Evolutionary conservation across 2,113 vertebrate species (phyloP), one percentile per base, ranked within the genome.

Genomic region (Hucho hucho): DNA sequence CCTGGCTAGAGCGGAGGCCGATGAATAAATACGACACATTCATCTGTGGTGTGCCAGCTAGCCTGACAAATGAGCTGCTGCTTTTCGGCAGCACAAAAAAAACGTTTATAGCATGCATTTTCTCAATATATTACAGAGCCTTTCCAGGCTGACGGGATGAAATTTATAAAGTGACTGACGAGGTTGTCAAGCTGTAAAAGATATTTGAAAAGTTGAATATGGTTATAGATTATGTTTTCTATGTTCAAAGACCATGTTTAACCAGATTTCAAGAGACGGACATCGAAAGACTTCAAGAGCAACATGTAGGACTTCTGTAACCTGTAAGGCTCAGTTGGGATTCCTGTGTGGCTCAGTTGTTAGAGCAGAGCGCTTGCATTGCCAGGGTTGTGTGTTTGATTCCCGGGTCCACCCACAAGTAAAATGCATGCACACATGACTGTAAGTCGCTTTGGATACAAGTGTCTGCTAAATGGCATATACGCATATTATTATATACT

Each of bases 61-160:
- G 37, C 37, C 74, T 70, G 24, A 77, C 81, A 0, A 63, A 43
- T 43, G 69, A 76, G 71, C 74, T 77, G 70, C 29, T 81, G 75
- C 75, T 49, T 29, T n/a, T 28, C 68, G 61, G 70, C 64, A 53
- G 56, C 29, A 47, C 49, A 43, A 79, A 79, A 79, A 70, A 32
- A 69, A 72, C 69, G 59, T 80, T 74, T 67, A 73, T 24, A 3
- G 32, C 20, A 12, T 25, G 13, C 53, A 18, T 56, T 56, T 7
- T 6, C 53, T 20, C 18, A 56, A 56, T 6, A 14, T 43, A 43
- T 43, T 56, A 4, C 4, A 56, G 53, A 20, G 6, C 53, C 20
- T 14, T 56, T 56, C 53, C 53, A 56, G 53, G 53, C 20, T 20
- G 53, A 56, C 4, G 18, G 13, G 20, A 56, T 56, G 16, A 20